These are phyloP conservation scores for Torymus aiolomorphi DNA, from an alignment of 2,888 invertebrate genomes.

Conservation along the genomic window DNA sequence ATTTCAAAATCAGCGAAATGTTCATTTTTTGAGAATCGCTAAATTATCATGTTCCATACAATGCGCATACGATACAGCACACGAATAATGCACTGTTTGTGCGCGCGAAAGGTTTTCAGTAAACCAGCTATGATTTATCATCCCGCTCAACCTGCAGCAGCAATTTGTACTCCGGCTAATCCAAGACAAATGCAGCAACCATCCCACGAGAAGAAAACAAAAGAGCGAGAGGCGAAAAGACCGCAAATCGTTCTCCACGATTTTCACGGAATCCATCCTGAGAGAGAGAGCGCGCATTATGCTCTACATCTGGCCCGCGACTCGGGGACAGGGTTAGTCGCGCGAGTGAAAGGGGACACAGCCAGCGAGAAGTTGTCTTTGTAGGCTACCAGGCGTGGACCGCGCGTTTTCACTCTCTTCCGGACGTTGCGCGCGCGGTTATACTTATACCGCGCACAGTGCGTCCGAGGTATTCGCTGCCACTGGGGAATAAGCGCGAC, in stretches of 20 bases:
- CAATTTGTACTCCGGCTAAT: conserved; percentile 20
- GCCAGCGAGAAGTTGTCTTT: neutral
- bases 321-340: too few relatives aligned
- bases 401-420: neutral
- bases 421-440: neutral
- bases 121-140: conserved; percentile 19
- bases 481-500: neutral
- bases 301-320: too few relatives aligned
- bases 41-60: too few relatives aligned
- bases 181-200: conserved; percentile 19
- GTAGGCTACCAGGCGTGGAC: too few relatives aligned
- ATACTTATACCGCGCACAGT: too few relatives aligned
- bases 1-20: too few relatives aligned
- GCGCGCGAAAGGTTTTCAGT: neutral
- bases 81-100: neutral
- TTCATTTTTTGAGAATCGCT: too few relatives aligned
- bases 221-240: neutral
- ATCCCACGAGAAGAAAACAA: neutral
- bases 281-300: too few relatives aligned
- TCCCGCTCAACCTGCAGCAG: conserved; percentile 17
- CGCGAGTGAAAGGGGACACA: conserved; percentile 7
- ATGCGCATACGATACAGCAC: too few relatives aligned
- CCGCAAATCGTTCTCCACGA: conserved; percentile 19
- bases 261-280: conserved; percentile 12
- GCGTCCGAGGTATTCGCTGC: too few relatives aligned